Conservation (phyloP, 2,797 vertebrate genomes). For the Hybognathus amarus region DNA sequence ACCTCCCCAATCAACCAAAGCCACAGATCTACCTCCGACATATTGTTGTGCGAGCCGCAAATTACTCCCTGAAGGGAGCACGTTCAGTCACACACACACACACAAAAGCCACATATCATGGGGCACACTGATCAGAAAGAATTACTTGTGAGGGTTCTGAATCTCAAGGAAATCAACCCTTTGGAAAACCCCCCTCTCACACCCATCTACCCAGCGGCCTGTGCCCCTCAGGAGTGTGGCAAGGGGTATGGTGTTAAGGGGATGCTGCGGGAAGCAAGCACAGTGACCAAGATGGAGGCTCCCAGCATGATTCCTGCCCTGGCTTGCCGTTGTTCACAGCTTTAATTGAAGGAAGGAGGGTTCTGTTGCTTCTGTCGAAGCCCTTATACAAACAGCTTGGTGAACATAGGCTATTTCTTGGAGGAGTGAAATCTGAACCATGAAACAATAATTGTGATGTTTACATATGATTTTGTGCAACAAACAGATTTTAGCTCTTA, state of each 20-base stretch:
- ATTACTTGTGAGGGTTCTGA: conserved; percentile 48
- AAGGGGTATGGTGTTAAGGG: conserved; percentile 2
- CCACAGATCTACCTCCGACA: conserved; percentile 59
- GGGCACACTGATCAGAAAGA: conserved; percentile 49
- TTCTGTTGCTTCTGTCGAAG: conserved; percentile 41
- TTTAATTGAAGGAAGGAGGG: conserved; percentile 55
- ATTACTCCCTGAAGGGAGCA: conserved; percentile 62
- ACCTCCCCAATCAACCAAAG: conserved; percentile 42
- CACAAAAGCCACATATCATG: conserved; percentile 19
- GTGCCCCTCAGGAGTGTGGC: conserved; percentile 35
- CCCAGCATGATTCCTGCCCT: conserved; percentile 46
- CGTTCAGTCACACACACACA: conserved; percentile 30
- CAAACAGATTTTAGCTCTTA: background rate
- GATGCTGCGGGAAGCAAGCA: conserved; percentile 3
- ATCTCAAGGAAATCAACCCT: background rate
- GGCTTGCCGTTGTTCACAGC: conserved; percentile 54
- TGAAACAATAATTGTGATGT: conserved; percentile 17
- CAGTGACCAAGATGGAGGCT: conserved; percentile 49
- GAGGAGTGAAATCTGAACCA: conserved; percentile 21
- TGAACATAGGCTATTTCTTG: conserved; percentile 15
- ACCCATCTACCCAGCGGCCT: conserved; percentile 53
- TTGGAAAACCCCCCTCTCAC: conserved; percentile 63
- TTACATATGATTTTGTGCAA: conserved; percentile 12
- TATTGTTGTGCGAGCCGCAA: conserved; percentile 55
- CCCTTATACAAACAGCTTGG: conserved; percentile 39